Percentiles rank a stretch among this genome's conserved stretches.
Conservation (phyloP, 2,113 vertebrate species). For the Zapornia atra region DNA sequence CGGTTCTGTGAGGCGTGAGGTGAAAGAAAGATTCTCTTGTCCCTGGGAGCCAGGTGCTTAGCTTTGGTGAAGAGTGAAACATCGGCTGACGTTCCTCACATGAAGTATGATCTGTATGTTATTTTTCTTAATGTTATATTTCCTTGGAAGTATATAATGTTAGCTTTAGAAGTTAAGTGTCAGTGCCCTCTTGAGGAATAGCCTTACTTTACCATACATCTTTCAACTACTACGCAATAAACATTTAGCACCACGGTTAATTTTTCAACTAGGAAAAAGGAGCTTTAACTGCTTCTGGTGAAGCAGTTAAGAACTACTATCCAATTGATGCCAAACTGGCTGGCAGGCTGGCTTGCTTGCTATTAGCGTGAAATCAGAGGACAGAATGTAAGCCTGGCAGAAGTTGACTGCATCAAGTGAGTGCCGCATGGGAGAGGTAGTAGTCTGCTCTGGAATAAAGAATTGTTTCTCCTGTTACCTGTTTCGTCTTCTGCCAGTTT, state of each 20-base stretch:
- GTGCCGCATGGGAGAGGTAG: accelerated
- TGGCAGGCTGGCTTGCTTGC: neutral
- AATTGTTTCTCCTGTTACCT: neutral
- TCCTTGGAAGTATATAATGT: neutral
- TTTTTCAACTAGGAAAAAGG: neutral
- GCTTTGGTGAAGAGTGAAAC: too few species aligned
- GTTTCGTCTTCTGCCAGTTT: neutral
- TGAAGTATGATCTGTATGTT: neutral
- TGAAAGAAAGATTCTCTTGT: accelerated
- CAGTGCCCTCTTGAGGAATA: neutral
- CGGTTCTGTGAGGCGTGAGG: accelerated
- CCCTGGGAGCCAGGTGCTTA: accelerated
- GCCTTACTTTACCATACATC: neutral
- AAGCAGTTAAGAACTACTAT: neutral
- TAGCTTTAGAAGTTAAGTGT: neutral
- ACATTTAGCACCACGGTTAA: neutral
- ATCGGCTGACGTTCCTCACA: accelerated
- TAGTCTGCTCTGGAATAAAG: too few species aligned
- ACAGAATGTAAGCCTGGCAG: neutral
- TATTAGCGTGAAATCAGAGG: neutral
- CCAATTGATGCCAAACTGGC: neutral
- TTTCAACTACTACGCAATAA: neutral
- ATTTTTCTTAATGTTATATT: neutral
- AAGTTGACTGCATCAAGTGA: neutral
- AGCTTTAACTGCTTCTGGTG: neutral